phyloP scores from a whole-genome alignment of 1,140 invertebrate species.

The Episyrphus balteatus region DNA sequence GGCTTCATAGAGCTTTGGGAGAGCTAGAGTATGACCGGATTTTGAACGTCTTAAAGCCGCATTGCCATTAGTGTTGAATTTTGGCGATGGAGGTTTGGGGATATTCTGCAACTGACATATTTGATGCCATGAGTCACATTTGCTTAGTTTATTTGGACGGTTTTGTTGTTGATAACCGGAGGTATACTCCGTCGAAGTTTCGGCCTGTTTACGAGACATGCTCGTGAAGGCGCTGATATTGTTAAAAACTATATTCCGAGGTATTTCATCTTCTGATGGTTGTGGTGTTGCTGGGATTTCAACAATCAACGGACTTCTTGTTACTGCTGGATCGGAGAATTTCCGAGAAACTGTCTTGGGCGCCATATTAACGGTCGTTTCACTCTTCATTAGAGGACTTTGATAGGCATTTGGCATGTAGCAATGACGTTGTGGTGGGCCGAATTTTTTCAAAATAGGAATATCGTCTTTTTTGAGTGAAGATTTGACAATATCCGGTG shows the following conservation, averaged over 20 bases:
- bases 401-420: constrained; percentile 33
- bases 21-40: constrained; percentile 55
- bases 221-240: constrained; percentile 29
- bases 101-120: constrained; percentile 35
- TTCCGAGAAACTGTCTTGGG: constrained; percentile 1
- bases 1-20: constrained; percentile 68
- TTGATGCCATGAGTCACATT: constrained; percentile 73
- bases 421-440: constrained; percentile 30
- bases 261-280: constrained; percentile 25
- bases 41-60: constrained; percentile 51
- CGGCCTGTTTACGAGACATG: constrained; percentile 12
- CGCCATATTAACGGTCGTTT: not conserved
- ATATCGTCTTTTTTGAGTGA: constrained; percentile 30
- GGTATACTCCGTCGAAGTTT: constrained; percentile 10
- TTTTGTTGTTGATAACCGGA: constrained; percentile 2
- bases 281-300: constrained; percentile 28
- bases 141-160: constrained; percentile 44
- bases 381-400: constrained; percentile 20
- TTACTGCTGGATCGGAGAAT: constrained; percentile 4
- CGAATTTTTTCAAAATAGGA: constrained; percentile 30
- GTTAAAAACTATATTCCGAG: constrained; percentile 32
- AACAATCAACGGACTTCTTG: constrained; percentile 19
- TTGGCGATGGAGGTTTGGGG: constrained; percentile 26
- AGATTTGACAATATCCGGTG: constrained; percentile 32
- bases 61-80: constrained; percentile 16